Conservation (phyloP, 2,888 invertebrate species). For the Branchellion lobata region DNA sequence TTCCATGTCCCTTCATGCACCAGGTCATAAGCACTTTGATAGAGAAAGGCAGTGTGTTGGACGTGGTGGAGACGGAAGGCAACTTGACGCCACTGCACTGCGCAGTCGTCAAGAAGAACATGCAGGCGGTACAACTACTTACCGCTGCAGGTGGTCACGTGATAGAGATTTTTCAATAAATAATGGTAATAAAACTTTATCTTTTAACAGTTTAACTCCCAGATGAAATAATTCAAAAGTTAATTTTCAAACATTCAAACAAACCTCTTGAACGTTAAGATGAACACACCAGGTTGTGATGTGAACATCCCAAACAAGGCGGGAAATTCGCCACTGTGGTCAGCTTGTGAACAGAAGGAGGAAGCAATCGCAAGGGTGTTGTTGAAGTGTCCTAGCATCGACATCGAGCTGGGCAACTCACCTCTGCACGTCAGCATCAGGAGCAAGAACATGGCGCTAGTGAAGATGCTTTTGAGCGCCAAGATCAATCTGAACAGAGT, state of each 20-base stretch:
- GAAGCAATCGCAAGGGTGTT: slow-evolving; percentile 55
- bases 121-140: slow-evolving; percentile 55
- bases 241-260: no score
- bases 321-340: slow-evolving; percentile 56
- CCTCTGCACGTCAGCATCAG: slow-evolving; percentile 57
- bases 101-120: slow-evolving; percentile 56
- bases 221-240: no score
- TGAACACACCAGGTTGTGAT: slow-evolving; percentile 56
- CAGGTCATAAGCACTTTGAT: no score
- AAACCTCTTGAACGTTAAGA: no score
- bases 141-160: slow-evolving; percentile 59
- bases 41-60: slow-evolving; percentile 53
- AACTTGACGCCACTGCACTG: slow-evolving; percentile 56
- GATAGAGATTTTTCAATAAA: no score
- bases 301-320: slow-evolving; percentile 55
- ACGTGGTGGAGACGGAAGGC: slow-evolving; percentile 56
- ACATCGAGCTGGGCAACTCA: slow-evolving; percentile 52
- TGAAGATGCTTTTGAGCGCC: slow-evolving; percentile 55
- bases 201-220: no score
- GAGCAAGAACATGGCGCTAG: slow-evolving; percentile 54
- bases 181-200: no score
- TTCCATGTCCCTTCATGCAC: no score
- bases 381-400: slow-evolving; percentile 53
- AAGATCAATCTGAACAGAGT: slow-evolving; percentile 60
- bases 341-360: slow-evolving; percentile 58